Percentiles rank a stretch among this genome's conserved stretches.
Conservation (phyloP, 2,113 vertebrate species). For the Thomomys bottae region DNA sequence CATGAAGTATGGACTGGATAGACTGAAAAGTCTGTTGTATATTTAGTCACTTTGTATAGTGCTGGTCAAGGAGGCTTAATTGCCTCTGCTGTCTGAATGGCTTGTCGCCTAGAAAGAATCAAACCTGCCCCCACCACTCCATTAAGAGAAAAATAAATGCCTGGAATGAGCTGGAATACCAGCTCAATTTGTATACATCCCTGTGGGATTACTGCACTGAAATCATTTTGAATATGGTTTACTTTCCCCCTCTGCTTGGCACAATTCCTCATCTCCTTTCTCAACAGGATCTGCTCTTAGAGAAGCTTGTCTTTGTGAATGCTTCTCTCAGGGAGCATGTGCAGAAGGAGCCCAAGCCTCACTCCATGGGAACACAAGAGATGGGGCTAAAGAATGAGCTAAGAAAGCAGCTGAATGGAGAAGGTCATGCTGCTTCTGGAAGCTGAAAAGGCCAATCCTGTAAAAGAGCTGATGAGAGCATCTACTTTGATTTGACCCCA, state of each 20-base stretch:
- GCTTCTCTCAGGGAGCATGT: slow-evolving; percentile 48
- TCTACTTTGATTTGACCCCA: slow-evolving; percentile 34
- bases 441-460: slow-evolving; percentile 57
- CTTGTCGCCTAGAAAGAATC: background rate
- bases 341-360: slow-evolving; percentile 16
- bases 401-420: slow-evolving; percentile 39
- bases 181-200: slow-evolving; percentile 30
- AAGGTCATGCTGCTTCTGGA: slow-evolving; percentile 47
- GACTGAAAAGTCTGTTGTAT: background rate
- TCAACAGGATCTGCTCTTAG: slow-evolving; percentile 27
- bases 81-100: slow-evolving; percentile 39
- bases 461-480: slow-evolving; percentile 50
- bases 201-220: slow-evolving; percentile 9
- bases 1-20: background rate
- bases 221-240: slow-evolving; percentile 42
- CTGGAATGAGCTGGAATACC: slow-evolving; percentile 51
- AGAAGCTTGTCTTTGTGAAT: slow-evolving; percentile 62
- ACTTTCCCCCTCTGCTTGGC: slow-evolving; percentile 27
- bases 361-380: slow-evolving; percentile 42
- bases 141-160: slow-evolving; percentile 52
- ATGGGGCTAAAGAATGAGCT: slow-evolving; percentile 45
- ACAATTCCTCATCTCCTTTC: background rate
- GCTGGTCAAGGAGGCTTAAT: slow-evolving; percentile 47
- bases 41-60: background rate
- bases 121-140: slow-evolving; percentile 20